These are phyloP conservation scores for Melanophora roralis DNA, from an alignment of 2,888 invertebrate species.

Conservation along the genomic window DNA sequence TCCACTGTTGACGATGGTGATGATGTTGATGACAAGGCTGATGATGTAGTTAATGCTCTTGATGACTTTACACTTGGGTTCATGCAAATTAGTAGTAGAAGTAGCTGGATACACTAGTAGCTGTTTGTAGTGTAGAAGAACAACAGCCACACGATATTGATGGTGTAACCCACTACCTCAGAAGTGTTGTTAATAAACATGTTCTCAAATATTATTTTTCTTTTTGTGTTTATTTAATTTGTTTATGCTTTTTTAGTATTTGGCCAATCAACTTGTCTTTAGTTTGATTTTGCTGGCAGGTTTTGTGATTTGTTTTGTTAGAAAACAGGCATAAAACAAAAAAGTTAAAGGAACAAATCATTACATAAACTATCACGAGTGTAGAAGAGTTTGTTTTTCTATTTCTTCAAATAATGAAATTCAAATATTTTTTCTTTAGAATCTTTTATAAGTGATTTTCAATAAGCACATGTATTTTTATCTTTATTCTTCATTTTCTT, in stretches of 20 bases:
- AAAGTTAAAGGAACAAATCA: constrained; percentile 8
- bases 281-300: not conserved
- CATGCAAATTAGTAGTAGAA: constrained; percentile 56
- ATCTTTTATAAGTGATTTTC: constrained; percentile 51
- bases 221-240: not conserved
- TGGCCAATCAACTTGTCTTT: constrained; percentile 54
- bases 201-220: constrained; percentile 46
- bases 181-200: constrained; percentile 61
- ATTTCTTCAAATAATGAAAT: constrained; percentile 35
- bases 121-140: constrained; percentile 11
- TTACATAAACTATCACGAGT: constrained; percentile 54
- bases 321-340: not conserved
- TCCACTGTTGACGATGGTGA: not conserved
- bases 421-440: constrained; percentile 43
- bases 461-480: constrained; percentile 36
- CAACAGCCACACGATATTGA: constrained; percentile 16
- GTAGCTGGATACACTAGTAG: not conserved
- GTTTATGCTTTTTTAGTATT: not conserved
- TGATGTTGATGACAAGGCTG: constrained; percentile 1
- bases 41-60: constrained; percentile 25
- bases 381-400: not conserved
- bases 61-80: constrained; percentile 48
- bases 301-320: not conserved
- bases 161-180: constrained; percentile 36
- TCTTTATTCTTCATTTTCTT: no score